Base-by-base conservation (phyloP, 2,888 invertebrate species). In the Monoplex corrugatus region DNA sequence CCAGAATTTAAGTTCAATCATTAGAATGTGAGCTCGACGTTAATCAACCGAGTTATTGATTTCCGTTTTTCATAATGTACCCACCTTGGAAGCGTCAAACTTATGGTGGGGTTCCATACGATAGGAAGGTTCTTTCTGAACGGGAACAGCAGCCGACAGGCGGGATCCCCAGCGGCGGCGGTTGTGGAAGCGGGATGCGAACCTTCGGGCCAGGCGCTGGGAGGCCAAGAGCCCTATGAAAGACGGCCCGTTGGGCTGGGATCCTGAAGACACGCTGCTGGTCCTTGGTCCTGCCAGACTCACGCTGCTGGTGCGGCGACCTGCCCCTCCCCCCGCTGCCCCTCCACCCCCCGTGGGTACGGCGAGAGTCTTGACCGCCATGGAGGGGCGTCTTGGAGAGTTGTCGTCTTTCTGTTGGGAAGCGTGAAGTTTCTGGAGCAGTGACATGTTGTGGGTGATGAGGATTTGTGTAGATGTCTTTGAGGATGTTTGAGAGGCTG, bases 41-140 rank as follows among this genome's bases (percentile, higher is more conserved):
- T n/a, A n/a, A n/a, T n/a, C n/a, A n/a, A n/a, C n/a, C n/a, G n/a
- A n/a, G n/a, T n/a, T n/a, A n/a, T n/a, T n/a, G n/a, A n/a, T n/a
- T n/a, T n/a, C n/a, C n/a, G n/a, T n/a, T n/a, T n/a, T n/a, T n/a
- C n/a, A n/a, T n/a, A n/a, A n/a, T n/a, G n/a, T 6, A 10, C 78
- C 89, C 10, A 84, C 84, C 84, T 57, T 50, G 32, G 8, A 13
- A n/a, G 57, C 35, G 8, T 84, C 19, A 38, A 84, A 84, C 84
- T 84, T 84, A 8, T 19, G 10, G 84, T 84, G 84, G 32, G 84
- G 84, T 38, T 94, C 94, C 93, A 94, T 92, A 6, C 93, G 92
- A 89, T 94, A 94, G 0, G 94, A 92, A 1, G 94, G 94, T 86
- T 94, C 94, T 86, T 91, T 92, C 45, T 92, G 90, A 5, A 87